Evolutionary conservation across 1,140 invertebrate species (phyloP), one percentile per base, ranked within the genome.

Genomic region (Drosophila rhopaloa): DNA sequence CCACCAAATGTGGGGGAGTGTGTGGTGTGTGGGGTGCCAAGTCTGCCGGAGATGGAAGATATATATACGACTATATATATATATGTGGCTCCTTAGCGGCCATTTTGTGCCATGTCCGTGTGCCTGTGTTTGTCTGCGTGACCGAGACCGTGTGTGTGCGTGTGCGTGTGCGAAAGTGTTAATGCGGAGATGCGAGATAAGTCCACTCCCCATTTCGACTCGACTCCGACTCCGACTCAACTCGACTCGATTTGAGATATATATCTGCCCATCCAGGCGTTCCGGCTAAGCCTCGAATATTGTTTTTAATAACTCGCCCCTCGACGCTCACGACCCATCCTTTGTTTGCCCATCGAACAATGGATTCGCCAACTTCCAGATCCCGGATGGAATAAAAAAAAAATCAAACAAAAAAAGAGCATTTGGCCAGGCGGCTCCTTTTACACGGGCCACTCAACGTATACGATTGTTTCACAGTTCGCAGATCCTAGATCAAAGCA

Each of bases 111-210:
- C 55, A 50, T 55, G 37, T 38, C 54, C 2, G 27, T 53, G 24
- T 53, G 56, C 24, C n/a, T 37, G 51, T 32, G n/a, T 13, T 13
- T 41, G 58, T 35, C 29, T 14, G 46, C 4, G 10, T 13, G 29
- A n/a, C 19, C 2, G 50, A 3, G 14, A 1, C 24, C 24, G 27
- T 46, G 56, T 59, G 55, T 59, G 56, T 65, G 59, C 44, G 56
- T 80, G 56, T 65, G 59, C 44, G 56, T 80, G 67, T 73, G 73
- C 46, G n/a, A 59, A 89, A 84, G 84, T 89, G 84, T 90, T 89
- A 89, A 89, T 89, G 84, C 80, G 59, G 55, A 79, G 84, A 89
- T 89, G 85, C 65, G 70, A 79, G 84, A 89, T 89, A 89, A 89
- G 84, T 53, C 60, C 84, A 88, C 84, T 84, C 65, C 68, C 71